Percentiles rank a stretch among this genome's conserved stretches.
These are phyloP conservation scores for Cryptoblepharus egeriae DNA, from an alignment of 2,797 vertebrate species.

Conservation along the genomic window DNA sequence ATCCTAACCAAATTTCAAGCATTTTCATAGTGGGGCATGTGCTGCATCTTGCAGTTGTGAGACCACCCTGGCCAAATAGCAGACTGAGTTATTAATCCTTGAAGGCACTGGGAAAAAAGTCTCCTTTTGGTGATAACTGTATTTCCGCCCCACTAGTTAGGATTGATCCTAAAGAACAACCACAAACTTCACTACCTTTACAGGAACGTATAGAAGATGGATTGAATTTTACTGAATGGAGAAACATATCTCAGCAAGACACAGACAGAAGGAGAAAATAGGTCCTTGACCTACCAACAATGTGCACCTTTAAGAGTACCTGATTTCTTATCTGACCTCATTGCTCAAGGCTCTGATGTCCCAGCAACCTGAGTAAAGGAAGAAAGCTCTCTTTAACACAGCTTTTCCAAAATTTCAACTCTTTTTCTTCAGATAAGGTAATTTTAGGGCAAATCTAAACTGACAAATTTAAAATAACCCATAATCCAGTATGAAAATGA, in stretches of 20 bases:
- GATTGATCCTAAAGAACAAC: background rate
- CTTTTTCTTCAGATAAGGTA: background rate
- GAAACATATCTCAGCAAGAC: too few species aligned
- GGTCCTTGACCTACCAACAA: too few species aligned
- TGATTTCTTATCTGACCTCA: background rate
- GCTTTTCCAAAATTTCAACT: background rate
- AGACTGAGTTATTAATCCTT: too few species aligned
- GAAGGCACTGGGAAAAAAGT: too few species aligned
- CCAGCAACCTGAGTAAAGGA: background rate
- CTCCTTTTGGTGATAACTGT: background rate
- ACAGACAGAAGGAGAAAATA: too few species aligned
- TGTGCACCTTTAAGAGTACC: too few species aligned
- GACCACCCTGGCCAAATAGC: too few species aligned
- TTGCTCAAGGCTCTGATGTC: background rate
- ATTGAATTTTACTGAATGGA: background rate
- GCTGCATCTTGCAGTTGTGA: too few species aligned
- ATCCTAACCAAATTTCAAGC: too few species aligned
- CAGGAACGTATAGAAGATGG: background rate
- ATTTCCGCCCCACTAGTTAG: background rate
- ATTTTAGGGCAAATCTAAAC: background rate
- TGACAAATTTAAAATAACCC: background rate
- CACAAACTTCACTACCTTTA: background rate
- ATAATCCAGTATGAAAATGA: background rate
- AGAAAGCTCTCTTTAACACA: background rate
- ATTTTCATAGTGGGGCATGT: too few species aligned